Conservation (phyloP, 2,797 vertebrate species). For the Argentina silus region DNA sequence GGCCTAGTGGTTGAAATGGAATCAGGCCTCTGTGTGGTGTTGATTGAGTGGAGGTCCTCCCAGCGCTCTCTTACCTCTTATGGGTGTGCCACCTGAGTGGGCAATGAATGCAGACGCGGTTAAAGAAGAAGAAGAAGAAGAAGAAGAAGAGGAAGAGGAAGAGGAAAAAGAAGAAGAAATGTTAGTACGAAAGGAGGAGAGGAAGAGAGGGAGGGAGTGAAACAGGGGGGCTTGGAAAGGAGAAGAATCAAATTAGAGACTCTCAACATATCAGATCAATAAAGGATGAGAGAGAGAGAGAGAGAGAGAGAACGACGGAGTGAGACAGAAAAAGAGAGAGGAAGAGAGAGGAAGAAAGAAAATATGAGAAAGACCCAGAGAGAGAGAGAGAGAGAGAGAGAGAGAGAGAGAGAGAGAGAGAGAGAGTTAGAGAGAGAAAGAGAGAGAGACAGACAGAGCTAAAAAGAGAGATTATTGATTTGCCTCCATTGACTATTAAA, state of each 20-base stretch:
- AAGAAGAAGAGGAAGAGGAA: slow-evolving; percentile 25
- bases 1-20: slow-evolving; percentile 31
- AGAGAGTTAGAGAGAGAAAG: slow-evolving; percentile 56
- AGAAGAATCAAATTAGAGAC: slow-evolving; percentile 66
- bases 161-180: slow-evolving; percentile 47
- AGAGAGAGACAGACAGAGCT: slow-evolving; percentile 44
- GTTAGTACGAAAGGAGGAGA: slow-evolving; percentile 69
- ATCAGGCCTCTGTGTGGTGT: not conserved
- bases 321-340: slow-evolving; percentile 13
- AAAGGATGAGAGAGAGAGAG: slow-evolving; percentile 60
- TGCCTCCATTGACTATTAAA: slow-evolving; percentile 59
- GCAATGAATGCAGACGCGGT: slow-evolving; percentile 82
- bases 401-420: slow-evolving; percentile 65
- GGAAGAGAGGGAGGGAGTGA: not conserved
- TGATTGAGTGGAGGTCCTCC: slow-evolving; percentile 63
- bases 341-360: not conserved
- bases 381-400: slow-evolving; percentile 73
- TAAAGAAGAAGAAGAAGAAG: slow-evolving; percentile 80
- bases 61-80: slow-evolving; percentile 81
- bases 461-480: slow-evolving; percentile 71
- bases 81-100: slow-evolving; percentile 82
- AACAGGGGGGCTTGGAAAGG: slow-evolving; percentile 48
- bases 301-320: slow-evolving; percentile 30
- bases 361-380: slow-evolving; percentile 87
- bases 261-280: slow-evolving; percentile 56